phyloP scores from a whole-genome alignment of 2,888 invertebrate species.

The Mythimna vitellina region DNA sequence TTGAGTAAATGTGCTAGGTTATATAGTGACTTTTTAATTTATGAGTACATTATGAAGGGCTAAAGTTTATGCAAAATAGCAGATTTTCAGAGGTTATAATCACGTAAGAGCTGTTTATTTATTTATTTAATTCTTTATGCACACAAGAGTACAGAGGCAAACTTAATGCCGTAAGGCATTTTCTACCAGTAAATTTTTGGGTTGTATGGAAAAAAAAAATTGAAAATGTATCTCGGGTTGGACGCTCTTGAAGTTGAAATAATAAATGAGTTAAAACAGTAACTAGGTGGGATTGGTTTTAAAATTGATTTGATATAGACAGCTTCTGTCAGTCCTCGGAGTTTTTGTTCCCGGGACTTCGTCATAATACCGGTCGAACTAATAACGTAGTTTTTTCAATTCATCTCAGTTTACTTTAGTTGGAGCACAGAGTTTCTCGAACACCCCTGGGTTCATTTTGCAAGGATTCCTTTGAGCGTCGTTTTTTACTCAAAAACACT shows the following conservation, averaged over 20 bases:
- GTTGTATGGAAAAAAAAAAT: no score
- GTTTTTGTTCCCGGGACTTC: neutral
- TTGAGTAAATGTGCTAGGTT: no score
- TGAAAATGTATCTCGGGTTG: no score
- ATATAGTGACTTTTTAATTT: no score
- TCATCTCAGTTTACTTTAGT: constrained; percentile 5
- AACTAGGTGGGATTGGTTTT: neutral
- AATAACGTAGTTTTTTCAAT: constrained; percentile 22
- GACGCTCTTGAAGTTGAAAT: neutral
- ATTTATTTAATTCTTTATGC: no score
- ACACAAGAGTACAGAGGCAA: no score
- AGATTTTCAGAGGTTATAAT: no score
- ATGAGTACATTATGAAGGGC: no score
- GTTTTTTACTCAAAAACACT: constrained; percentile 20
- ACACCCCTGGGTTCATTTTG: constrained; percentile 25
- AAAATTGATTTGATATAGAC: neutral
- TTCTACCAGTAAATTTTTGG: no score
- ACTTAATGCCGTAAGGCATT: no score
- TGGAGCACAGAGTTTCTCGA: constrained; percentile 15
- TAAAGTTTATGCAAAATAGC: no score
- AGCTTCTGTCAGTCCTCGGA: neutral
- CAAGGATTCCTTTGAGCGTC: constrained; percentile 9
- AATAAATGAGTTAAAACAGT: neutral
- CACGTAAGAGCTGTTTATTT: no score
- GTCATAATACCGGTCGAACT: neutral